Evolutionary conservation across 1,140 invertebrate species (phyloP).

Genomic region (Aphaenogaster floridana): DNA sequence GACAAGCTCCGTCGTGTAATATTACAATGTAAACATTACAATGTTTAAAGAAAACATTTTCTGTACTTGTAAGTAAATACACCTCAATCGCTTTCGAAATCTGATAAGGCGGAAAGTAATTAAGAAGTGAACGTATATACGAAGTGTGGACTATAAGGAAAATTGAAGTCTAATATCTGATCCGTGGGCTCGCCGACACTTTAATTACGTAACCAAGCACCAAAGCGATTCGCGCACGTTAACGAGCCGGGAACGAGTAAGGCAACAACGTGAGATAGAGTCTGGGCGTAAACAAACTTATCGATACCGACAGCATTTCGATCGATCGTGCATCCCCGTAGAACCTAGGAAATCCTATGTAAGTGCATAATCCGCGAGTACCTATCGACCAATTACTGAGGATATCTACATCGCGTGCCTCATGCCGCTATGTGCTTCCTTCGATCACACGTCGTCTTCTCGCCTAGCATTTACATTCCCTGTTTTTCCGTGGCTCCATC

Average conservation of each 20-base stretch:
- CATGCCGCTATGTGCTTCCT: conserved; percentile 11
- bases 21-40: not conserved
- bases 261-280: conserved; percentile 72
- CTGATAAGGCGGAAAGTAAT: not conserved
- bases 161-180: conserved; percentile 44
- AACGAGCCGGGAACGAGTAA: conserved; percentile 73
- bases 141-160: conserved; percentile 7
- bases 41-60: not conserved
- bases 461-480: conserved; percentile 12
- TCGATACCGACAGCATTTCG: conserved; percentile 65
- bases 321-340: conserved; percentile 53
- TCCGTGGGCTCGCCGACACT: conserved; percentile 43
- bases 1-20: not conserved
- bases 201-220: conserved; percentile 73
- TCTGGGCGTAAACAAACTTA: conserved; percentile 72
- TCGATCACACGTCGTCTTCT: conserved; percentile 22
- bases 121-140: not conserved
- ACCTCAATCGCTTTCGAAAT: not conserved
- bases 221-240: conserved; percentile 66
- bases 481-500: not conserved
- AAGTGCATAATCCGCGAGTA: conserved; percentile 69
- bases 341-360: conserved; percentile 60
- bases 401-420: conserved; percentile 39
- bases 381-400: conserved; percentile 69
- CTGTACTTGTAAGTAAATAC: not conserved